Evolutionary conservation across 2,113 vertebrate species (phyloP).

Genomic region (Macaca nemestrina): DNA sequence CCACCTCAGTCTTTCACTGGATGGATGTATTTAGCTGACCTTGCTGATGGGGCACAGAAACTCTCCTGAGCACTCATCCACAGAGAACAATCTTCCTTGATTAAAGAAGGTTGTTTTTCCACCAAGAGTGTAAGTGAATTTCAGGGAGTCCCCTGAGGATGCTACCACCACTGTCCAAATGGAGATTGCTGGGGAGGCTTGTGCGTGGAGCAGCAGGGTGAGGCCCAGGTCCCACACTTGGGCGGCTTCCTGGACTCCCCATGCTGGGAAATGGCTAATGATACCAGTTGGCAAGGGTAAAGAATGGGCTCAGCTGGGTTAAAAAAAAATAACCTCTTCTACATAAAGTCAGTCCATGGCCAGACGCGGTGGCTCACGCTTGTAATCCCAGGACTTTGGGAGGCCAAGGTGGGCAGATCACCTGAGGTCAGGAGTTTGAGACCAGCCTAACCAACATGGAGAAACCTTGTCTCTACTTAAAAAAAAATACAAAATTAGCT

Average conservation of each 20-base stretch:
- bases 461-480: too few species aligned
- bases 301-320: not conserved
- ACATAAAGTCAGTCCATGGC: not conserved
- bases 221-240: not conserved
- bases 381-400: too few species aligned
- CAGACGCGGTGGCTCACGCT: too few species aligned
- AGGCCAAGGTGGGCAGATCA: too few species aligned
- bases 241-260: fast-evolving
- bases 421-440: too few species aligned
- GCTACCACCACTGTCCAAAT: not conserved
- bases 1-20: too few species aligned
- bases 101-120: not conserved
- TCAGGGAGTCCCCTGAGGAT: not conserved
- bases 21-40: not conserved
- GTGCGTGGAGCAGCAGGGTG: not conserved
- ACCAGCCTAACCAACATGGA: too few species aligned
- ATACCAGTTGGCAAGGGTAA: not conserved
- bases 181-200: not conserved
- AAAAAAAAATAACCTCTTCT: not conserved
- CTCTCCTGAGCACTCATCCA: not conserved
- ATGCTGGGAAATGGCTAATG: too few species aligned
- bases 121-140: not conserved
- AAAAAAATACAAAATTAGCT: too few species aligned
- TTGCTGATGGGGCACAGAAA: not conserved
- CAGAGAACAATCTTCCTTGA: not conserved